Evolutionary conservation across 2,888 invertebrate species (phyloP), one percentile per base, ranked within the genome.

Genomic region (Caenorhabditis uteleia): DNA sequence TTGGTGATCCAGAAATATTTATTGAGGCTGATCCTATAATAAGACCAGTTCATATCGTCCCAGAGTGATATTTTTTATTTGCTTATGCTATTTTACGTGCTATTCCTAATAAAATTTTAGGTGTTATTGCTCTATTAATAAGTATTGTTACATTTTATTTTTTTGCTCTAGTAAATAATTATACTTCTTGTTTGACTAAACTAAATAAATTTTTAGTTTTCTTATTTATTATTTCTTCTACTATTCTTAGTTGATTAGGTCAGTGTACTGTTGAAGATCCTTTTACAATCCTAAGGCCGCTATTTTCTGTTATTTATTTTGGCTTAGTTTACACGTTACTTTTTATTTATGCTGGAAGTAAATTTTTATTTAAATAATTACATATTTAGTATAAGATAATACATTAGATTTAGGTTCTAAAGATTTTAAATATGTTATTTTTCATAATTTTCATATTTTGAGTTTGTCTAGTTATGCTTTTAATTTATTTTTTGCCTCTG

Each of bases 11-110:
- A 0, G 90, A 90, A 86, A 91, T 91, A 85, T 91, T 90, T 86
- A 89, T 87, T 20, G 88, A 88, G 0, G 89, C 89, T 4, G 89
- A 89, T 70, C 87, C 89, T 0, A 78, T 89, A 86, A 86, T 88
- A 16, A 90, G 90, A 0, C 90, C 90, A 0, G 83, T 87, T 7
- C 90, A 90, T 82, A 91, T 91, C 86, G 89, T 91, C 88, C 90
- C 90, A 42, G 91, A 91, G 88, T 91, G 90, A 88, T 91, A 91
- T 84, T 91, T 91, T 79, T 84, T 91, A 86, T 91, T 90, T 87
- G 90, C 90, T 14, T 91, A 91, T 84, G 89, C 90, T 18, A 90
- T 91, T 86, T 75, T 91, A 79, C 90, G 90, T 25, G 90, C 90
- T 34, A 90, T 91, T 57, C 90, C 90, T 6, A 90, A 89, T 86